These are phyloP conservation scores for Mechanitis mazaeus DNA, from an alignment of 2,888 invertebrate genomes.

Conservation along the genomic window DNA sequence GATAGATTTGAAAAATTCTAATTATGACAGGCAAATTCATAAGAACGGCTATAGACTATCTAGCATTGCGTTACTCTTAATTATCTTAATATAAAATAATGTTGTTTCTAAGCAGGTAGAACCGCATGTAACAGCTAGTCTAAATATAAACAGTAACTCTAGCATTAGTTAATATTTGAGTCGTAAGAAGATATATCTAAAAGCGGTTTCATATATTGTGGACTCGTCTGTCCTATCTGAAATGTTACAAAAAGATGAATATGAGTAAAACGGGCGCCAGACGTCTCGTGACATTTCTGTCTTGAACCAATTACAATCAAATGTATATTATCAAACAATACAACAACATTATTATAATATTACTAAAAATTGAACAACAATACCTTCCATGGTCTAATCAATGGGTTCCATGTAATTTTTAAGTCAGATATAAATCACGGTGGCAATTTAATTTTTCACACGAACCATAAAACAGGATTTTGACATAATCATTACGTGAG, in stretches of 20 bases:
- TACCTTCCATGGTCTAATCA: neutral
- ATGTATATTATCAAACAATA: neutral
- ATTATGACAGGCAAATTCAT: no score
- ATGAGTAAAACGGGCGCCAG: conserved; percentile 11
- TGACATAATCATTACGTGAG: conserved; percentile 1
- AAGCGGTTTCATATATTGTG: neutral
- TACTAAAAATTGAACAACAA: neutral
- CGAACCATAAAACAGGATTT: conserved; percentile 4
- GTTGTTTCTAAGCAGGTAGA: no score
- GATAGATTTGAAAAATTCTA: no score
- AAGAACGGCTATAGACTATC: no score
- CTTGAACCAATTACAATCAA: conserved; percentile 1
- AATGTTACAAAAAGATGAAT: conserved; percentile 9
- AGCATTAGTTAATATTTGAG: no score
- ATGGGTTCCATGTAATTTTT: neutral
- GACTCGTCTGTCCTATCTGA: neutral
- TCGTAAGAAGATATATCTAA: conserved; percentile 1
- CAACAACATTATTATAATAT: neutral
- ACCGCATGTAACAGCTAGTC: no score
- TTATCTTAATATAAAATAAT: no score
- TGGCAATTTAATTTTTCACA: neutral
- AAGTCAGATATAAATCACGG: conserved; percentile 2
- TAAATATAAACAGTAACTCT: no score
- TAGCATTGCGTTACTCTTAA: no score
- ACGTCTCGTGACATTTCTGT: conserved; percentile 17